Evolutionary conservation across 2,797 vertebrate genomes (phyloP).

Genomic region (Typhlichthys subterraneus): DNA sequence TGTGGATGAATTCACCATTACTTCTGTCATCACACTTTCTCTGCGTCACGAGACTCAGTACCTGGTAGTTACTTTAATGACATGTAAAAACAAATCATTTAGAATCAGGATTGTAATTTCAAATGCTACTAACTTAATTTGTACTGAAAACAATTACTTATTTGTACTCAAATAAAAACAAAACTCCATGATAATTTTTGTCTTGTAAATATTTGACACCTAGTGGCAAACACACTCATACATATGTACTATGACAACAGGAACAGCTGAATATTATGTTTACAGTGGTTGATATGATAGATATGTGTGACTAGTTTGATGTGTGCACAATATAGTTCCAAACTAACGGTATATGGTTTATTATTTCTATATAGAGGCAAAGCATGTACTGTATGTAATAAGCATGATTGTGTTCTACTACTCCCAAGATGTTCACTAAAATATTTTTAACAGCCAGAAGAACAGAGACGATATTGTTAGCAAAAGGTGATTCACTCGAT

Average conservation of each 20-base stretch:
- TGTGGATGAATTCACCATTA: constrained; percentile 21
- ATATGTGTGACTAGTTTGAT: too few relatives aligned
- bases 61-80: constrained; percentile 19
- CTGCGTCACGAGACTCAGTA: constrained; percentile 14
- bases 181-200: constrained; percentile 12
- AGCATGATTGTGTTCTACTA: too few relatives aligned
- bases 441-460: too few relatives aligned
- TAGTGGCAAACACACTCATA: too few relatives aligned
- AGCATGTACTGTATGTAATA: too few relatives aligned
- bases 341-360: too few relatives aligned
- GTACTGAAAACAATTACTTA: constrained; percentile 17
- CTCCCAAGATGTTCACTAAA: too few relatives aligned
- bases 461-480: too few relatives aligned
- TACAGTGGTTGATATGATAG: constrained; percentile 18
- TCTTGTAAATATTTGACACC: neutral
- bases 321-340: too few relatives aligned
- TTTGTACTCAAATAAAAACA: constrained; percentile 48
- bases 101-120: constrained; percentile 31
- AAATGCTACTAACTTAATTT: constrained; percentile 32
- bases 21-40: constrained; percentile 12
- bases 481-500: too few relatives aligned
- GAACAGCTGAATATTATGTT: constrained; percentile 35
- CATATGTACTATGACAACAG: constrained; percentile 30
- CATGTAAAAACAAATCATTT: constrained; percentile 27
- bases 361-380: too few relatives aligned